A percentile compares a stretch with the other conserved stretches of the same genome.
These are phyloP conservation scores for Saguinus imperator DNA, from an alignment of 2,113 vertebrate genomes.

Conservation along the genomic window DNA sequence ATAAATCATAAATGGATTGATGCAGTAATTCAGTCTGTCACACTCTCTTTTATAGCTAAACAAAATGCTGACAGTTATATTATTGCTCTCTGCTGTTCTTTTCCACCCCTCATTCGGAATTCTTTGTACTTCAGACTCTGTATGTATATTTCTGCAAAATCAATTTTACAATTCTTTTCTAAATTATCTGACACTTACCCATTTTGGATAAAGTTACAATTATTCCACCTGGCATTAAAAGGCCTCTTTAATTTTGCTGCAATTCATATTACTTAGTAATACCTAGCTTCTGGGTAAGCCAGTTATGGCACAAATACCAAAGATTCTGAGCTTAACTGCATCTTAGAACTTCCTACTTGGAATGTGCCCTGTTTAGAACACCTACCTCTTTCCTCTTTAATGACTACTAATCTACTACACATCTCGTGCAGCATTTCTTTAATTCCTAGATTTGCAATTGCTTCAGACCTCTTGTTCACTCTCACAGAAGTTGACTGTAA, in stretches of 20 bases:
- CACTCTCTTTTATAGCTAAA: background rate
- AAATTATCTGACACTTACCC: background rate
- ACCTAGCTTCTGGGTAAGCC: background rate
- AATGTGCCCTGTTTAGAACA: background rate
- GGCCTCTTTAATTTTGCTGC: background rate
- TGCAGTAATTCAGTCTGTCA: background rate
- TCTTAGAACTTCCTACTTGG: background rate
- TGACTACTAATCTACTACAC: background rate
- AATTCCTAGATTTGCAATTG: background rate
- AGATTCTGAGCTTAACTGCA: background rate
- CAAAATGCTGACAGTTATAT: background rate
- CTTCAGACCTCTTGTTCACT: background rate
- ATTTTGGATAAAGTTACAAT: background rate
- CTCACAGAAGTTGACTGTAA: background rate
- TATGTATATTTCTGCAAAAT: background rate
- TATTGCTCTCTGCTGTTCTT: background rate
- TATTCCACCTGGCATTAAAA: background rate
- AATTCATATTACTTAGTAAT: rapidly evolving
- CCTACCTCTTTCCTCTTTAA: background rate
- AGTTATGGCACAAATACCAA: background rate
- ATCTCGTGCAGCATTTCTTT: background rate
- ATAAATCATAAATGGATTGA: background rate
- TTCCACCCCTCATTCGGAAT: background rate
- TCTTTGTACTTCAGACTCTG: background rate
- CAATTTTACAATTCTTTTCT: background rate